phyloP scores from a whole-genome alignment of 2,888 invertebrate species.

The Cremastinae sp. region DNA sequence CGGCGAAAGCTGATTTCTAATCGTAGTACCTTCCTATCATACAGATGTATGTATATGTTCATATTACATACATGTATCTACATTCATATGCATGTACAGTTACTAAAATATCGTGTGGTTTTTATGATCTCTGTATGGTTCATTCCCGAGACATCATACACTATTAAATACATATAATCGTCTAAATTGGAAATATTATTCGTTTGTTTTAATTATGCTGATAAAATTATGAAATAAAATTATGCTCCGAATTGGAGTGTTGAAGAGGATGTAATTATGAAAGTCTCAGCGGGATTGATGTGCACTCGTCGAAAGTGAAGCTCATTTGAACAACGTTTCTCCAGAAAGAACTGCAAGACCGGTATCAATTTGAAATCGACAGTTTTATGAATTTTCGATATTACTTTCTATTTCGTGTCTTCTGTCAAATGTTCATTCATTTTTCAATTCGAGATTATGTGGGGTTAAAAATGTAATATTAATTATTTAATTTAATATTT shows the following conservation, averaged over 20 bases:
- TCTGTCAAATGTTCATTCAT: too few relatives aligned
- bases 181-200: too few relatives aligned
- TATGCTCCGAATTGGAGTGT: constrained; percentile 22
- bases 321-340: too few relatives aligned
- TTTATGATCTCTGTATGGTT: not conserved
- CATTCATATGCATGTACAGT: constrained; percentile 21
- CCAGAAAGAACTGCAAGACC: too few relatives aligned
- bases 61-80: constrained; percentile 17
- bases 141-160: constrained; percentile 21
- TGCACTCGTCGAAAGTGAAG: constrained; percentile 12
- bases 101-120: constrained; percentile 6
- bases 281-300: not conserved
- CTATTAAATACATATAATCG: too few relatives aligned
- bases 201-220: constrained; percentile 42
- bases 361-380: too few relatives aligned
- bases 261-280: not conserved
- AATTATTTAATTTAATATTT: too few relatives aligned
- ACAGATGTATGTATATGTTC: constrained; percentile 26
- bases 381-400: too few relatives aligned
- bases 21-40: constrained; percentile 55
- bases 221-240: not conserved
- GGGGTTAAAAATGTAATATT: too few relatives aligned
- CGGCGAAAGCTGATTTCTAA: constrained; percentile 63
- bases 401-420: too few relatives aligned
- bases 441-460: too few relatives aligned